Evolutionary conservation across 2,888 invertebrate species (phyloP).

Genomic region (Pachliopta kotzebuea): DNA sequence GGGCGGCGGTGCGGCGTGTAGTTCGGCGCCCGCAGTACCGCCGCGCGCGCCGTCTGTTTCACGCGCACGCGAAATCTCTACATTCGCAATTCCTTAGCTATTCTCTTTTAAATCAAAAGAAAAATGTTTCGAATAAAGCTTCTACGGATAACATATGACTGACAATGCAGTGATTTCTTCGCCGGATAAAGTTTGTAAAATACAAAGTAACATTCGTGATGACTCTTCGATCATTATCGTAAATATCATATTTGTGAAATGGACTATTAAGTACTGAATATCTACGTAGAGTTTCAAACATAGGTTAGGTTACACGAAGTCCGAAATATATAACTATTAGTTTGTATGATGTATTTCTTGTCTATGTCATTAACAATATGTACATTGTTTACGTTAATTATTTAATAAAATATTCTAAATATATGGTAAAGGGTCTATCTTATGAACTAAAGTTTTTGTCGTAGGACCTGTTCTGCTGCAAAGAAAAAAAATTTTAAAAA

Average conservation of each 20-base stretch:
- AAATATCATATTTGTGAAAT: constrained; percentile 27
- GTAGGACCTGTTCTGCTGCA: background rate
- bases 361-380: background rate
- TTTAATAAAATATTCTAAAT: no score
- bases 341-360: constrained; percentile 7
- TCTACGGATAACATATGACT: background rate
- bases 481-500: background rate
- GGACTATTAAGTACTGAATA: constrained; percentile 27
- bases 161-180: constrained; percentile 10
- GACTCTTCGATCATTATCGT: constrained; percentile 4
- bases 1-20: constrained; percentile 30
- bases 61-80: constrained; percentile 68
- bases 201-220: background rate
- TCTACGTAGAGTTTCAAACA: constrained; percentile 28
- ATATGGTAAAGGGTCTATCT: no score
- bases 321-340: constrained; percentile 15
- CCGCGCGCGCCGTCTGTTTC: constrained; percentile 67
- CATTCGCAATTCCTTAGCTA: constrained; percentile 54
- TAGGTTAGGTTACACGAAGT: constrained; percentile 23
- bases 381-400: no score
- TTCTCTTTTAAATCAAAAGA: constrained; percentile 31
- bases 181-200: background rate
- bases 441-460: no score
- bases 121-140: constrained; percentile 9
- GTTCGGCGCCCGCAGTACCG: constrained; percentile 51